phyloP scores from a whole-genome alignment of 2,113 vertebrate genomes.

The Nothobranchius furzeri region DNA sequence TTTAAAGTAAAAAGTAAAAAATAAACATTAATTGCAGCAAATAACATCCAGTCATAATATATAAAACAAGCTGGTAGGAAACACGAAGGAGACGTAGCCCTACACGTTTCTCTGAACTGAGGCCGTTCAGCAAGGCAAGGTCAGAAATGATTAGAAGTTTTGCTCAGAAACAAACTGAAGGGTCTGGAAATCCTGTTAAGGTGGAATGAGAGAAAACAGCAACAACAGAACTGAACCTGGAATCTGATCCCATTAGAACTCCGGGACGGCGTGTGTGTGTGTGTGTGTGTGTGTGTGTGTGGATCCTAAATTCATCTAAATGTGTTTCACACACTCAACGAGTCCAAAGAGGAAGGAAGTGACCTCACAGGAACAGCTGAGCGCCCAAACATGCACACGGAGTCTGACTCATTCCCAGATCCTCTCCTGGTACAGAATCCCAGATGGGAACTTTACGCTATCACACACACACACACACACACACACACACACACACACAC shows the following conservation, averaged over 20 bases:
- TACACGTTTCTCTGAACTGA: no score
- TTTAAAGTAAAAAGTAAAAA: no score
- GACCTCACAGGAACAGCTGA: slow-evolving; percentile 67
- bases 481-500: slow-evolving; percentile 32
- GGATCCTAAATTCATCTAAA: slow-evolving; percentile 36
- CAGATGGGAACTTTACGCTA: slow-evolving; percentile 72
- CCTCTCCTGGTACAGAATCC: slow-evolving; percentile 64
- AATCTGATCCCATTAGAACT: not conserved
- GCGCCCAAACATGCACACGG: slow-evolving; percentile 34
- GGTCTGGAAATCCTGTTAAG: no score
- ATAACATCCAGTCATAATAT: no score
- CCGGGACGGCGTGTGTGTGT: not conserved
- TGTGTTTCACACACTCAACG: slow-evolving; percentile 62
- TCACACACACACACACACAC: slow-evolving; percentile 34
- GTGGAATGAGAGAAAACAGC: no score
- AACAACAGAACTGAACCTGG: no score
- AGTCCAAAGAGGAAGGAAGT: slow-evolving; percentile 65
- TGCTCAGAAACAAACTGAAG: no score
- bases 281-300: not conserved
- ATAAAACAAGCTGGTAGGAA: no score
- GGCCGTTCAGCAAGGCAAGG: no score
- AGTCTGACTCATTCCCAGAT: slow-evolving; percentile 52
- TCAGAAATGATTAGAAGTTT: no score
- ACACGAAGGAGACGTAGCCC: no score
- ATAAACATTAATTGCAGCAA: no score